These are phyloP conservation scores for Amphipyra berbera DNA, from an alignment of 2,888 invertebrate species.

Conservation along the genomic window DNA sequence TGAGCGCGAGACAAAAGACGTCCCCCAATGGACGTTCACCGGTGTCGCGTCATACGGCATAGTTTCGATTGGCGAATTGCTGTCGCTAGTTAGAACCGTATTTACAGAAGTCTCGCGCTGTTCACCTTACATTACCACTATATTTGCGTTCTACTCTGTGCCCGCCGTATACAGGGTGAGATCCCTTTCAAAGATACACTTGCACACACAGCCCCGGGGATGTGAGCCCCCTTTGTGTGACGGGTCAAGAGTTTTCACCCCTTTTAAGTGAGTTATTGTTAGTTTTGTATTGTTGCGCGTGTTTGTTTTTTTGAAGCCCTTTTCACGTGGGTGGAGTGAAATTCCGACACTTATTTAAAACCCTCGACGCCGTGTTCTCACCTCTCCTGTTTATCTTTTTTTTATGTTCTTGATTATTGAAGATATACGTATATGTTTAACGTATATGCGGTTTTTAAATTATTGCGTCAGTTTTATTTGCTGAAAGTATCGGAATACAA, in stretches of 20 bases:
- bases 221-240: conserved; percentile 54
- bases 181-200: conserved; percentile 46
- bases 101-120: background rate
- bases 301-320: conserved; percentile 46
- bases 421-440: too few relatives aligned
- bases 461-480: too few relatives aligned
- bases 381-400: background rate
- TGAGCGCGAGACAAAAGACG: too few relatives aligned
- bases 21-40: background rate
- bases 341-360: conserved; percentile 45
- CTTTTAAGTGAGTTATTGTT: conserved; percentile 65
- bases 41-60: background rate
- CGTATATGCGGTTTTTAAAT: too few relatives aligned
- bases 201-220: conserved; percentile 40
- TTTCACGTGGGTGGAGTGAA: conserved; percentile 33
- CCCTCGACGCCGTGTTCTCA: conserved; percentile 30
- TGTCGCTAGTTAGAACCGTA: too few relatives aligned
- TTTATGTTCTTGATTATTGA: background rate
- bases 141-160: conserved; percentile 12
- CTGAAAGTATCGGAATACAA: too few relatives aligned
- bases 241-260: conserved; percentile 66
- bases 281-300: conserved; percentile 43
- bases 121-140: conserved; percentile 22
- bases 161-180: conserved; percentile 26
- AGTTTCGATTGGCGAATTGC: too few relatives aligned